These are phyloP conservation scores for Colossoma macropomum DNA, from an alignment of 2,113 vertebrate species.

Conservation along the genomic window DNA sequence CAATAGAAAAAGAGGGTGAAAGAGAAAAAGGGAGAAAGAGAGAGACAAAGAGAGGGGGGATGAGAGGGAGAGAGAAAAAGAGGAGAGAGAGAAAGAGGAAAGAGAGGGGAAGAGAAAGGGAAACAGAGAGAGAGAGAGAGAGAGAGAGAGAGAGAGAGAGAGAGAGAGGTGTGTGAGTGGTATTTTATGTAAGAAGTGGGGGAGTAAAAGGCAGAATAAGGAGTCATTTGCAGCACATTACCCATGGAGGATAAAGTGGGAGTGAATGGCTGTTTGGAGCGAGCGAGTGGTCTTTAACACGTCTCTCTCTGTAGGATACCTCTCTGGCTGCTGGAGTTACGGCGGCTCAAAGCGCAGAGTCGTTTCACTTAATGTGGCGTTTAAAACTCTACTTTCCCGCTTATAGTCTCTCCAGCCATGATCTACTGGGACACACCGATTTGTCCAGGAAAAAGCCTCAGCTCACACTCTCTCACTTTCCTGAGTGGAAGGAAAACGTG, in stretches of 20 bases:
- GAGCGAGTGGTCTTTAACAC: constrained; percentile 34
- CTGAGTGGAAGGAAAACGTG: constrained; percentile 38
- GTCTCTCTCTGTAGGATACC: constrained; percentile 24
- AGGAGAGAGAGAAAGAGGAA: too few species aligned
- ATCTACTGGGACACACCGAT: constrained; percentile 15
- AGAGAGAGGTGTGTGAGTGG: constrained; percentile 27
- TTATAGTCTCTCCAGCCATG: neutral
- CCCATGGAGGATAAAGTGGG: constrained; percentile 40
- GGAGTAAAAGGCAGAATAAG: constrained; percentile 2
- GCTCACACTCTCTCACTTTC: constrained; percentile 7
- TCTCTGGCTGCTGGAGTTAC: neutral
- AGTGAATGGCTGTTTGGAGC: constrained; percentile 15
- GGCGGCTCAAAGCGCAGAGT: neutral
- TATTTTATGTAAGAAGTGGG: constrained; percentile 5
- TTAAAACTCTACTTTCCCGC: constrained; percentile 3
- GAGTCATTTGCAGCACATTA: constrained; percentile 48
- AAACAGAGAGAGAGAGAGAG: neutral
- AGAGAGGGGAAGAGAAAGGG: too few species aligned
- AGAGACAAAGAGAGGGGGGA: constrained; percentile 22
- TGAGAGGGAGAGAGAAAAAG: neutral
- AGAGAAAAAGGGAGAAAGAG: constrained; percentile 12
- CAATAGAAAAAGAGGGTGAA: too few species aligned
- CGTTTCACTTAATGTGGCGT: constrained; percentile 10
- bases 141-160: constrained; percentile 35
- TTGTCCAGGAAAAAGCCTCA: neutral